Base-by-base conservation (phyloP, 2,113 vertebrate species). In the Lethenteron reissneri region DNA sequence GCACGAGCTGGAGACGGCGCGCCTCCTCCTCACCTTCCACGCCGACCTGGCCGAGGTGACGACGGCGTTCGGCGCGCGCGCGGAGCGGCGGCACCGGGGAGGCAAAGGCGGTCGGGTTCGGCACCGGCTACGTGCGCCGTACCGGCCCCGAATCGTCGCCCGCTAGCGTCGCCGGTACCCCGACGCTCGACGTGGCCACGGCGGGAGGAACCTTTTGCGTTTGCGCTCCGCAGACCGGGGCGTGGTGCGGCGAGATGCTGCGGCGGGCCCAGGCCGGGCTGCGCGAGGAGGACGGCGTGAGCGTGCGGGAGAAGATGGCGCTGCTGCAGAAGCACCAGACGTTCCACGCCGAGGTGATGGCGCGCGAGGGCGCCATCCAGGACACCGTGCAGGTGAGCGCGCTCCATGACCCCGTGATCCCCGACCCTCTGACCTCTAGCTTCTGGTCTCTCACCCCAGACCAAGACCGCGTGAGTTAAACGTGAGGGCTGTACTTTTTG, bases 301-400 rank as follows among this genome's bases (percentile, higher is more conserved):
- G 78, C 56, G 78, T 90, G 74, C 81, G 82, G 17, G 82, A 80
- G 58, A 87, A 85, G 76, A 79, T 85, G 81, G 90, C 85, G 76
- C 77, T 84, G 19, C 78, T 88, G 11, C 82, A 84, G 78, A 89
- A 85, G 62, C 88, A 90, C 76, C 84, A 88, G 74, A 84, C 81
- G 73, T 90, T 92, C 62, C 84, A 90, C 78, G 85, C 88, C 8
- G 90, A 95, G 78, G 86, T 92, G 77, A 78, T 85, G 75, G 85
- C 84, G 70, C 88, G 84, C 69, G 77, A 83, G 15, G 79, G 83
- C 75, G 82, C 83, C 74, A 79, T 91, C 75, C 77, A 74, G 11
- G 77, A 79, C 56, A 81, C 88, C 56, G 80, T 80, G 73, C 80
- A 80, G 86, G 89, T 84, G 79, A 78, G 41, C 41, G 41, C 41